Percentiles rank a stretch among this genome's conserved stretches.
phyloP scores from a whole-genome alignment of 2,113 vertebrate genomes.

The human region GRCh38 chr13:37613501-37614000 shows the following conservation, averaged over 20 bases:
- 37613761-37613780: background rate
- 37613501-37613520: slow-evolving; percentile 63
- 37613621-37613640: background rate
- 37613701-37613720: background rate
- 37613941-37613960: background rate
- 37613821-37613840: background rate
- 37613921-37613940: background rate
- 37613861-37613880: background rate
- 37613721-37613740: background rate
- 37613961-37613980: background rate
- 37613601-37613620: background rate
- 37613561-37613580: background rate
- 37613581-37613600: background rate
- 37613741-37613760: background rate
- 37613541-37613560: slow-evolving; percentile 48
- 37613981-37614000: fast-evolving
- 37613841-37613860: background rate
- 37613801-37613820: background rate
- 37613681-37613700: background rate
- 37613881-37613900: background rate
- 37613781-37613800: background rate
- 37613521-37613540: slow-evolving; percentile 66
- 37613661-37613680: background rate
- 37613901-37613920: background rate
- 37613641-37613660: too few species aligned